Base-by-base conservation (phyloP, 2,888 invertebrate genomes). In the Hedychridium roseum region DNA sequence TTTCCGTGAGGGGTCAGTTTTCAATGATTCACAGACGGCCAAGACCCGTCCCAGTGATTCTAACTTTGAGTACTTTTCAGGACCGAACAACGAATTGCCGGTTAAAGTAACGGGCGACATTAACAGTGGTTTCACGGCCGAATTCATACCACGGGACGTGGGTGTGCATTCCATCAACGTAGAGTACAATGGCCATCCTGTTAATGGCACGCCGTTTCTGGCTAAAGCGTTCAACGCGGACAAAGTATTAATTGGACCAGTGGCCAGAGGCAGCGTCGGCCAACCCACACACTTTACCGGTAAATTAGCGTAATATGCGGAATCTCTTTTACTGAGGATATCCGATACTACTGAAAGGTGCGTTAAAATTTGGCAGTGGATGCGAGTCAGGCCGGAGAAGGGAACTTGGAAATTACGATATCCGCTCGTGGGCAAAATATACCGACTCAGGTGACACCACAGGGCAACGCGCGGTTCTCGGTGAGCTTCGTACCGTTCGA, bases 401-500 rank as follows among this genome's bases (percentile, higher is more conserved):
- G 98, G 41, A 94, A 94, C 79, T 82, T 98, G 60, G 97, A 98
- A 81, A 97, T 98, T 62, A 95, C 96, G 36, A 96, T 99, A 65
- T 93, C 94, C 54, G 93, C 95, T 31, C 86, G 92, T 76, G 94
- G 96, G 42, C 85, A 93, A 56, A 94, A 97, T 76, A 94, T 97
- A 70, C 95, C 96, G 37, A 96, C 95, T 42, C 95, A 96, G 85
- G 95, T 96, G 34, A 93, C 92, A 77, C 93, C 94, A 5, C 90
- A 94, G 80, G 95, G 94, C 71, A 89, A 89, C 77, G 90, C 87
- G 32, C 86, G 92, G 73, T 99, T 98, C 81, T 91, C 94, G 56
- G 98, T 98, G 49, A 95, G 96, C 67, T 99, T 98, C 80, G 90
- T 95, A 56, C 97, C 98, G 40, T 91, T 94, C 20, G 94, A 95